A percentile compares a stretch with the other conserved stretches of the same genome.
Evolutionary conservation across 92 coral and sea anemone species (phyloP).

Genomic region (Zoanthus sociatus): DNA sequence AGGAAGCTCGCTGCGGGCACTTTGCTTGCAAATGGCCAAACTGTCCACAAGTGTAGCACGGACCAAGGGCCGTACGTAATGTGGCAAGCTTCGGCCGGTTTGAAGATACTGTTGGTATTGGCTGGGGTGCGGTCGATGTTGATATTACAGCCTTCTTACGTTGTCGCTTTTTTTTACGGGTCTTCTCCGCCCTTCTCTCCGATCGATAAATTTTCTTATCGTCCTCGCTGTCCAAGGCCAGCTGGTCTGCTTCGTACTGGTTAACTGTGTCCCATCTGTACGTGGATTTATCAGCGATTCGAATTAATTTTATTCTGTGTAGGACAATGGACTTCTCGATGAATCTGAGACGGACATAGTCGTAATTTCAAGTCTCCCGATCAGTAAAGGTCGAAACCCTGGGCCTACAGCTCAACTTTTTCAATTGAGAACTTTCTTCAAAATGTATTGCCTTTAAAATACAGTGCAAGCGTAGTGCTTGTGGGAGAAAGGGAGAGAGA

Average conservation of each 20-base stretch:
- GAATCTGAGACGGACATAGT: no score
- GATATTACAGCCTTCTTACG: constrained; percentile 20
- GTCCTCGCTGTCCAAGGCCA: constrained; percentile 19
- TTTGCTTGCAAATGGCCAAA: constrained; percentile 34
- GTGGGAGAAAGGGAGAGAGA: no score
- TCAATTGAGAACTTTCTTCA: no score
- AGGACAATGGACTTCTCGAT: not conserved
- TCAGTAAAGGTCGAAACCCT: no score
- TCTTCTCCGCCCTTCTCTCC: constrained; percentile 33
- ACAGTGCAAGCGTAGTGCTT: no score
- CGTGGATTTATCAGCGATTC: constrained; percentile 27
- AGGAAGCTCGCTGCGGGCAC: constrained; percentile 30
- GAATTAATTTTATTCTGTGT: constrained; percentile 18
- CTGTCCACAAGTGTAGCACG: constrained; percentile 27
- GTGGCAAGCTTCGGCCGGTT: constrained; percentile 31
- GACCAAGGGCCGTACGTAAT: constrained; percentile 30
- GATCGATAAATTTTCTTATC: constrained; percentile 38
- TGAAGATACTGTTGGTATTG: constrained; percentile 31
- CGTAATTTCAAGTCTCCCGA: no score
- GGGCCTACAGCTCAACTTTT: no score
- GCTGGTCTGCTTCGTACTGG: constrained; percentile 4
- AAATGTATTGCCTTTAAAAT: no score
- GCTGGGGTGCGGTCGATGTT: constrained; percentile 31
- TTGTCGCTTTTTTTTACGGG: constrained; percentile 8
- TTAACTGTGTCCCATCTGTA: constrained; percentile 39